Evolutionary conservation across 1,140 invertebrate genomes (phyloP), one percentile per base, ranked within the genome.

Genomic region (Danaus plexippus): DNA sequence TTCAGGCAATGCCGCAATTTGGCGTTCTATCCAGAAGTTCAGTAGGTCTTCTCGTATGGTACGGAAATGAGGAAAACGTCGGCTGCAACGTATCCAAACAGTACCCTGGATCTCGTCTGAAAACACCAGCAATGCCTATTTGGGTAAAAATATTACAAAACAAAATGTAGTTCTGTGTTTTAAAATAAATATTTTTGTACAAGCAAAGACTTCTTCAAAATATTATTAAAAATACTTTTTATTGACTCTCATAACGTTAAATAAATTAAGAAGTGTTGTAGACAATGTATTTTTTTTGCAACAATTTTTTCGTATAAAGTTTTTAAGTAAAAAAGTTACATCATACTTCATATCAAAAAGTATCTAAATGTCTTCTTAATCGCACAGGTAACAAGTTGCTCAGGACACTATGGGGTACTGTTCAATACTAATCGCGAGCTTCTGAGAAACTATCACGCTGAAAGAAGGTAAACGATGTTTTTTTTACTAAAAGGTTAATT

Each of bases 341-440:
- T 7, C 40, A 22, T 48, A 6, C 22, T 32, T 48, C 32, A 49
- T 32, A 49, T 32, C 11, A 49, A 32, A 32, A 32, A 5, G 10
- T 50, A 13, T 12, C 22, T 50, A 50, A 41, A 50, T 13, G n/a
- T 12, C 32, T 6, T 6, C 4, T 1, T 12, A 50, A 41, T 50
- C 42, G 32, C 9, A 41, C 42, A 88, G 87, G 84, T 94, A 7
- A 92, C 93, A 1, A 89, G 90, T 49, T 92, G 92, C 57, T 89
- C 91, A 1, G 92, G 92, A 0, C 92, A 94, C 67, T 94, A 90
- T 63, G 94, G 94, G 2, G 88, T 95, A 1, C 80, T 95, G 1
- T 95, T 95, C 73, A 95, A 95, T 74, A 92, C 91, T 0, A 95
- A 95, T 70, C 87, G 91, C 45, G 94, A 95, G 69, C 85, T 95